A percentile compares a stretch with the other conserved stretches of the same genome.
Evolutionary conservation across 2,888 invertebrate species (phyloP).

Genomic region (Antitype chi): DNA sequence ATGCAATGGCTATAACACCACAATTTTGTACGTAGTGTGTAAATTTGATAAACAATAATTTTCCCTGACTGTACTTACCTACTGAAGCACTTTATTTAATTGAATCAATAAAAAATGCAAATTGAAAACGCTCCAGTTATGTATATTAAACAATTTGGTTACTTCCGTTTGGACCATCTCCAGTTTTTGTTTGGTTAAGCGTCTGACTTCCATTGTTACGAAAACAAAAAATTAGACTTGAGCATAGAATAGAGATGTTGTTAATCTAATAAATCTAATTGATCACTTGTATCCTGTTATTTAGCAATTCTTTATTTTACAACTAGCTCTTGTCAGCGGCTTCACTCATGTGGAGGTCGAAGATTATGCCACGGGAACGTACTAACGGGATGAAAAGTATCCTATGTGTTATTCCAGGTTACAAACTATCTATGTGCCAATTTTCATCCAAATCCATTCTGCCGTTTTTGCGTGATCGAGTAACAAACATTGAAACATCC

Average conservation of each 20-base stretch:
- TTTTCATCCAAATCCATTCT: too few species aligned
- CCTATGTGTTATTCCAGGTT: too few species aligned
- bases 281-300: not conserved
- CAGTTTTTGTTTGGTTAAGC: slow-evolving; percentile 10
- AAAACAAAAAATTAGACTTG: not conserved
- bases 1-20: not conserved
- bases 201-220: not conserved
- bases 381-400: too few species aligned
- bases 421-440: too few species aligned
- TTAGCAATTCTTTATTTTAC: not conserved
- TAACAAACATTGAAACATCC: too few species aligned
- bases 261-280: not conserved
- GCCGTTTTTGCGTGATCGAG: too few species aligned
- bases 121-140: not conserved
- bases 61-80: too few species aligned
- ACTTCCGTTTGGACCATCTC: not conserved
- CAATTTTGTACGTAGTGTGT: not conserved
- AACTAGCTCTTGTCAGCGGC: too few species aligned
- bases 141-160: not conserved
- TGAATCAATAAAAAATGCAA: too few species aligned
- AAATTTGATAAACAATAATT: not conserved
- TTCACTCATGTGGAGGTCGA: too few species aligned
- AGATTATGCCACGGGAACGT: too few species aligned
- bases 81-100: not conserved
- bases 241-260: not conserved